Evolutionary conservation across 2,797 vertebrate species (phyloP).

Genomic region (Caiman crocodilus): DNA sequence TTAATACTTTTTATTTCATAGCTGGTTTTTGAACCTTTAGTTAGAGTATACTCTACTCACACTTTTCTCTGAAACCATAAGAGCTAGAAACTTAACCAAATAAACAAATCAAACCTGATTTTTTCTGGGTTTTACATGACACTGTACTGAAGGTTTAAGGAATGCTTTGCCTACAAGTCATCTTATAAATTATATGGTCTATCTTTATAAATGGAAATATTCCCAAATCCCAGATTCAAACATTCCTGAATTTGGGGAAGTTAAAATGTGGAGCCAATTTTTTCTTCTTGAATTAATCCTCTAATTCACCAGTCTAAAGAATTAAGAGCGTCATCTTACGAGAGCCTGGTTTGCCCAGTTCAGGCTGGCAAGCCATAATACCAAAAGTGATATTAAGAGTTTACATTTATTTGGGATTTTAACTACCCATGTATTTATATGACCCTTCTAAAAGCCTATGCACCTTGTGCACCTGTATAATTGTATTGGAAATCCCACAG

Average conservation of each 20-base stretch:
- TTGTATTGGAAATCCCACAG: background rate
- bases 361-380: background rate
- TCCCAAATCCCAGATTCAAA: constrained; percentile 11
- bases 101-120: background rate
- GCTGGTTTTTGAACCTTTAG: background rate
- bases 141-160: background rate
- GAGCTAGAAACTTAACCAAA: background rate
- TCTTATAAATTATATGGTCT: constrained; percentile 30
- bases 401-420: background rate
- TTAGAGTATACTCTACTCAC: background rate
- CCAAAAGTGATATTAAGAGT: background rate
- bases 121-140: background rate
- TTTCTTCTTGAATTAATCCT: background rate
- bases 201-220: constrained; percentile 38
- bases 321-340: background rate
- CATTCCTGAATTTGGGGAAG: background rate
- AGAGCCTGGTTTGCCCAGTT: background rate
- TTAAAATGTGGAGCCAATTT: background rate
- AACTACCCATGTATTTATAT: accelerated
- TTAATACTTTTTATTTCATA: background rate
- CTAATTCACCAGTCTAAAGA: background rate
- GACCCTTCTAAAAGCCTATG: background rate
- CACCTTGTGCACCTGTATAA: background rate
- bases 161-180: constrained; percentile 2
- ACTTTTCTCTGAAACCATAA: background rate